These are phyloP conservation scores for Fringilla coelebs DNA, from an alignment of 2,797 vertebrate genomes.

Conservation along the genomic window DNA sequence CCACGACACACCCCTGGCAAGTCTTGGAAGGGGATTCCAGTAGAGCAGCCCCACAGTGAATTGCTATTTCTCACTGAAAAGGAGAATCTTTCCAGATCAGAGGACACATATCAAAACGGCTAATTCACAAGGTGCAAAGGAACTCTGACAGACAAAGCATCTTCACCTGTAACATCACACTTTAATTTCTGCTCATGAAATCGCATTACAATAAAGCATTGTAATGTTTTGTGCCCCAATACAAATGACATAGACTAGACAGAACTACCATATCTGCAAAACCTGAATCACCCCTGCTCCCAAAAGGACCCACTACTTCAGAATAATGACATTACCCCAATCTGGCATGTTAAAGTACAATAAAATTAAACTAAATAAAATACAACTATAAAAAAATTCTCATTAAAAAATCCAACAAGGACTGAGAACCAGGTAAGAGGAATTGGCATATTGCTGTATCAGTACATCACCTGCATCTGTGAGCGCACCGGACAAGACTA, in stretches of 20 bases:
- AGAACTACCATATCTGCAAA: background rate
- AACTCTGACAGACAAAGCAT: background rate
- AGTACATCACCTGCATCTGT: background rate
- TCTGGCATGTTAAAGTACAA: background rate
- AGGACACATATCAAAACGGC: background rate
- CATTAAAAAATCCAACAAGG: background rate
- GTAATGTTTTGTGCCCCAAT: no score
- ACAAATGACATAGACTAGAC: background rate
- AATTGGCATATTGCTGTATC: background rate
- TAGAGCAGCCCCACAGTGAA: background rate
- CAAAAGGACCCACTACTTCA: background rate
- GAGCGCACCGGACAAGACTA: accelerated
- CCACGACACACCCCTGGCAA: background rate
- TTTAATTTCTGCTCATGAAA: background rate
- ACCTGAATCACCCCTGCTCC: no score
- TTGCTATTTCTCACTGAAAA: accelerated
- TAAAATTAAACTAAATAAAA: background rate
- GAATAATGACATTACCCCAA: background rate
- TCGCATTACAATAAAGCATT: background rate
- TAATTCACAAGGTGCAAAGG: background rate
- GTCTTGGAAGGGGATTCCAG: background rate
- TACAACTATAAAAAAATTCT: background rate
- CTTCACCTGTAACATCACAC: background rate
- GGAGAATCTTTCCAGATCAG: background rate
- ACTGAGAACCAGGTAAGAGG: background rate